Percentiles rank a stretch among this genome's conserved stretches.
phyloP scores from a whole-genome alignment of 2,797 vertebrate genomes.

The Propithecus deckenii region DNA sequence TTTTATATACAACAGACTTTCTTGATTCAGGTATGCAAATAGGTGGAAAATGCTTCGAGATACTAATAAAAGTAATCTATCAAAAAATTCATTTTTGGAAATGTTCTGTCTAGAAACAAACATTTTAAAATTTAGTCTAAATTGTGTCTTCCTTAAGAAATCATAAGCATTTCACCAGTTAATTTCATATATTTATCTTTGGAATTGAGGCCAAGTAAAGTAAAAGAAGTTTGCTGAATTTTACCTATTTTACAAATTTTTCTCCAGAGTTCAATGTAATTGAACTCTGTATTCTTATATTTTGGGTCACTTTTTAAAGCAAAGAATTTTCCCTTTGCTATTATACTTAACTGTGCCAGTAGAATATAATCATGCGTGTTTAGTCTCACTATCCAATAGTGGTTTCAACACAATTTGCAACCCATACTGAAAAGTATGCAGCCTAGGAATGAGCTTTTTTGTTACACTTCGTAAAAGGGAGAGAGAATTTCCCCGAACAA shows the following conservation, averaged over 20 bases:
- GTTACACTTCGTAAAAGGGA: neutral
- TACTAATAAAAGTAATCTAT: neutral
- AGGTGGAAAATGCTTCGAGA: neutral
- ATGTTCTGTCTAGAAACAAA: neutral
- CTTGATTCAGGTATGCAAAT: neutral
- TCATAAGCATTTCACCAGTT: neutral
- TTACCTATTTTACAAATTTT: neutral
- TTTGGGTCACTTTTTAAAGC: neutral
- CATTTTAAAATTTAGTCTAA: neutral
- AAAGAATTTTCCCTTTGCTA: neutral
- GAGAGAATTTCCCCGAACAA: neutral
- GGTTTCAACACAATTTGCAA: neutral
- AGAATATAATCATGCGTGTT: neutral
- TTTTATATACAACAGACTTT: neutral
- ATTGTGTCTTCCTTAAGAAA: neutral
- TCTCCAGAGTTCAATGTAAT: neutral
- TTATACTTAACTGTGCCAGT: neutral
- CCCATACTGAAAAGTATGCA: neutral
- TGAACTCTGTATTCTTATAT: neutral
- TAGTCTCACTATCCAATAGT: neutral
- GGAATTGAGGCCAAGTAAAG: neutral
- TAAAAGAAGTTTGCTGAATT: neutral
- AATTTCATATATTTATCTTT: neutral
- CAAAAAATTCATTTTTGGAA: neutral
- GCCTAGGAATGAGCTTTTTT: neutral